Evolutionary conservation across 2,888 invertebrate genomes (phyloP).

Genomic region (Tetranychus piercei): DNA sequence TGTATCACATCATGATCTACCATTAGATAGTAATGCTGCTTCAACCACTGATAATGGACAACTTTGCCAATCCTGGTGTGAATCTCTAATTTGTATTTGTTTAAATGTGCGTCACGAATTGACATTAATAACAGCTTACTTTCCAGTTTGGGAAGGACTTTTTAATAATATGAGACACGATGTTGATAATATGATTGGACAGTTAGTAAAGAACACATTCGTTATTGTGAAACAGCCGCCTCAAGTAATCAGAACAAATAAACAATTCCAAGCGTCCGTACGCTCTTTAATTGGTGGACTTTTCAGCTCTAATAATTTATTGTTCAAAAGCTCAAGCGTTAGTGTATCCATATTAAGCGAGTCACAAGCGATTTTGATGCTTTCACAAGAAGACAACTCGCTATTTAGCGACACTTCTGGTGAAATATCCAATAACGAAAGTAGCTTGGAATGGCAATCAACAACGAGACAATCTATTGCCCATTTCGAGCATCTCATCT

Average conservation of each 20-base stretch:
- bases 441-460: conserved; percentile 84
- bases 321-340: conserved; percentile 45
- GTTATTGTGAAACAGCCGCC: conserved; percentile 94
- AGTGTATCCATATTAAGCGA: conserved; percentile 47
- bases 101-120: not conserved
- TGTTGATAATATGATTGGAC: conserved; percentile 35
- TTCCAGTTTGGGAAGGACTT: not conserved
- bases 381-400: conserved; percentile 42
- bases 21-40: conserved; percentile 76
- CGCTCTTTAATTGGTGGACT: conserved; percentile 77
- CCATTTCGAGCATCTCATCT: conserved; percentile 60
- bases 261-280: conserved; percentile 80
- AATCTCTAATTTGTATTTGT: conserved; percentile 46
- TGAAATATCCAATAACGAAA: conserved; percentile 82
- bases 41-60: conserved; percentile 60
- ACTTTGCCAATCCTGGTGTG: conserved; percentile 79
- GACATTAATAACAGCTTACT: not conserved
- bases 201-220: conserved; percentile 60
- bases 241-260: conserved; percentile 93
- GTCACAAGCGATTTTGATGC: conserved; percentile 57
- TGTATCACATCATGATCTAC: conserved; percentile 43
- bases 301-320: conserved; percentile 34
- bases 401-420: conserved; percentile 43
- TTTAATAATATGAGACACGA: not conserved
- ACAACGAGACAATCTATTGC: conserved; percentile 67